Base-by-base conservation (phyloP, 2,888 invertebrate genomes). In the Acanthopleura granulata region DNA sequence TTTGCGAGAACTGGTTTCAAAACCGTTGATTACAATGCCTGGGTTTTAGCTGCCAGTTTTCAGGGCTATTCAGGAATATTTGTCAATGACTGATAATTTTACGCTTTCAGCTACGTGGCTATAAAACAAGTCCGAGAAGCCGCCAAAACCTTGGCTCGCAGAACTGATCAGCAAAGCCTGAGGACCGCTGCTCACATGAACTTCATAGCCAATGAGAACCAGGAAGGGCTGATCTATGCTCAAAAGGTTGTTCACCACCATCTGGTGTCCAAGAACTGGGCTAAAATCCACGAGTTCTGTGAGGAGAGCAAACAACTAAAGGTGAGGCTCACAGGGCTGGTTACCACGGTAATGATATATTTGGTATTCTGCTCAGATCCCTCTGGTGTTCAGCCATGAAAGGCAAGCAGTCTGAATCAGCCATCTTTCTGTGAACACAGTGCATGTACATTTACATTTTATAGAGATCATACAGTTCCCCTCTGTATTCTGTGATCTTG, bases 121-220 rank as follows among this genome's bases (percentile, higher is more conserved):
- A 87, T 93, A 72, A 93, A 92, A 29, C 91, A 94, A 62, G 90
- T 93, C 9, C 91, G 92, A n/a, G 91, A 93, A 83, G 95, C 94
- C 0, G 93, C 94, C 0, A 91, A 92, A 76, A 82, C 91, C 0
- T 90, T 95, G 40, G 91, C 93, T n/a, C 92, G 92, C 49, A 91
- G 93, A 40, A 90, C 89, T 1, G 92, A 93, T 73, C 85, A 92
- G n/a, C 89, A 92, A 0, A 89, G 91, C 70, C 90, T 94, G 30
- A 90, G 91, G 75, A 86, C 94, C 16, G 94, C 94, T 0, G 91
- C 92, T 0, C 92, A 93, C 72, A 87, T 95, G 50, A 94, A 94
- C n/a, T 78, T 88, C 76, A 75, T 86, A 22, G 86, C 85, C 77
- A 83, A 83, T 74, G 86, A 88, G 74, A 82, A 83, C 71, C 85